phyloP scores from a whole-genome alignment of 2,888 invertebrate genomes.

The Clitarchus hookeri region DNA sequence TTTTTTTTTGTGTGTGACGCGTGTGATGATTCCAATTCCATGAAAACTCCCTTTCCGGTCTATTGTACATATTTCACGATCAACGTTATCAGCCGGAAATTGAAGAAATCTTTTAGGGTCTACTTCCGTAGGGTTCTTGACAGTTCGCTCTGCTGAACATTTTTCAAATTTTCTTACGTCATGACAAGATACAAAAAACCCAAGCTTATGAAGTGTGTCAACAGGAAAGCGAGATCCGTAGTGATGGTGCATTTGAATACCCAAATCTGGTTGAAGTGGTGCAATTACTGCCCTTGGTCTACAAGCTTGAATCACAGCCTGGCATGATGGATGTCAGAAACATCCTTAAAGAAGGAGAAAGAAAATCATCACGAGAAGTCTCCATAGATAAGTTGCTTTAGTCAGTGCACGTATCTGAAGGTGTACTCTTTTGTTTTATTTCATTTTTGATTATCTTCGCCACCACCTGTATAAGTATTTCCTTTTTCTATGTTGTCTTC shows the following conservation, averaged over 20 bases:
- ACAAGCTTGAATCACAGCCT: not conserved
- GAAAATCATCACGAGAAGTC: not conserved
- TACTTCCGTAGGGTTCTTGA: not conserved
- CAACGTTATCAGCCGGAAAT: not conserved
- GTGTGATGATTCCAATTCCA: not conserved
- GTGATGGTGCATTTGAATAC: slow-evolving; percentile 19
- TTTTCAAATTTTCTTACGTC: not conserved
- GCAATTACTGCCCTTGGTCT: too few species aligned
- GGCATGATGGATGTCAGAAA: not conserved
- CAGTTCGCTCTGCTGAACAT: not conserved
- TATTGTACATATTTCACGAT: not conserved
- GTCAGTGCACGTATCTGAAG: too few species aligned
- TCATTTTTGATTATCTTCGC: not conserved
- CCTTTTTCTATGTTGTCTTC: not conserved
- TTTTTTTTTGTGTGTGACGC: too few species aligned
- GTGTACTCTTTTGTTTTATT: not conserved
- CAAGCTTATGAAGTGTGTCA: not conserved
- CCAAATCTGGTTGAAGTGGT: slow-evolving; percentile 10
- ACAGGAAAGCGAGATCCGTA: slow-evolving; percentile 6
- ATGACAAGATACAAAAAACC: not conserved
- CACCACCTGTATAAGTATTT: not conserved
- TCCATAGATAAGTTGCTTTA: not conserved
- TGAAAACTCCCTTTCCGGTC: not conserved
- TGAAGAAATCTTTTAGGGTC: not conserved
- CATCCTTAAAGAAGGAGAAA: not conserved